phyloP scores from a whole-genome alignment of 2,113 vertebrate species.

The Tylochromis polylepis region DNA sequence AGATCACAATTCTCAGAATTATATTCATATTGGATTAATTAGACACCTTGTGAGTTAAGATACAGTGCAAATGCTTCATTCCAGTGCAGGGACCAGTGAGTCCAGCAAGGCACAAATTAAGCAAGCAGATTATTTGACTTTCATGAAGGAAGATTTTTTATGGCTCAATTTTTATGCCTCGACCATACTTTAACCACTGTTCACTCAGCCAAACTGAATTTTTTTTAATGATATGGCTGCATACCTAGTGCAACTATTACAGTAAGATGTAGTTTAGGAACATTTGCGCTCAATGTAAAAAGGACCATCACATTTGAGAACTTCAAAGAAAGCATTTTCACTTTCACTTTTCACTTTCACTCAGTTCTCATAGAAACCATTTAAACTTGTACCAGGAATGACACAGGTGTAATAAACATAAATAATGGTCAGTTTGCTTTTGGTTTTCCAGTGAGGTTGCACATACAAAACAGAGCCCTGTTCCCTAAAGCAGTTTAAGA shows the following conservation, averaged over 20 bases:
- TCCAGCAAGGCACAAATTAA: neutral
- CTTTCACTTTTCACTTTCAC: neutral
- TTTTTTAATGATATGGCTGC: neutral
- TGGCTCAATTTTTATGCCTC: neutral
- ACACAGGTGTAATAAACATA: neutral
- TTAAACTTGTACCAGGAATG: neutral
- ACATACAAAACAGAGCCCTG: neutral
- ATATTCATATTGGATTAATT: neutral
- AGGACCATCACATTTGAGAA: neutral
- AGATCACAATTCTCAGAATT: neutral
- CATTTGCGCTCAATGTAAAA: neutral
- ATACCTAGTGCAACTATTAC: neutral
- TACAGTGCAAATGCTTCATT: neutral
- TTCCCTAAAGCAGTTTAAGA: neutral
- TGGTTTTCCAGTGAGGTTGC: neutral
- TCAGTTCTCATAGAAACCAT: neutral
- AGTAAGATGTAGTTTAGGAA: neutral
- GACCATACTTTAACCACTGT: neutral
- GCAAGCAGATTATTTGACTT: neutral
- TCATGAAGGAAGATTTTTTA: neutral
- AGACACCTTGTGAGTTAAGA: neutral
- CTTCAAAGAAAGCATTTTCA: neutral
- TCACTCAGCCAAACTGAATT: neutral
- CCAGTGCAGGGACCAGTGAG: neutral
- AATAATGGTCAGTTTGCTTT: neutral